Evolutionary conservation across 2,113 vertebrate genomes (phyloP).

Genomic region (Trematocara unimaculatum): DNA sequence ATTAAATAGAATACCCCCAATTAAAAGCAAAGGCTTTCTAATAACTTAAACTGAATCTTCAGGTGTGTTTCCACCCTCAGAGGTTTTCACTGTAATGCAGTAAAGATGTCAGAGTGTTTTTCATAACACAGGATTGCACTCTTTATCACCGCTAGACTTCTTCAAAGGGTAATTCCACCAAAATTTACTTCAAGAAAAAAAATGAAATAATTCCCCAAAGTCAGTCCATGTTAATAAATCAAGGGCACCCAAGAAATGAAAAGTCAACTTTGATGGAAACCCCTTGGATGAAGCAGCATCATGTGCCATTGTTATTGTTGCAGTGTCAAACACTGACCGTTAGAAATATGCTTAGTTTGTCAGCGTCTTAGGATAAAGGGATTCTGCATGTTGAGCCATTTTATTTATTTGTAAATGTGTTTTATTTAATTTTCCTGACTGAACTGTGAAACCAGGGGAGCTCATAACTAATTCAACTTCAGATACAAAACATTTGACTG

Average conservation of each 20-base stretch:
- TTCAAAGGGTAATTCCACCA: slow-evolving; percentile 22
- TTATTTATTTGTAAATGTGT: slow-evolving; percentile 51
- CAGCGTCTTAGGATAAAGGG: slow-evolving; percentile 5
- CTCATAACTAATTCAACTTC: slow-evolving; percentile 61
- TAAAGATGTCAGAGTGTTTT: slow-evolving; percentile 62
- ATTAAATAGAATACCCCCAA: not conserved
- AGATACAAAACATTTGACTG: slow-evolving; percentile 67
- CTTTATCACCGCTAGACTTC: slow-evolving; percentile 14
- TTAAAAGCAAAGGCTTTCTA: not conserved
- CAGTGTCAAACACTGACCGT: slow-evolving; percentile 47
- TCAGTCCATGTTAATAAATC: not conserved
- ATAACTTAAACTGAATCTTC: not conserved
- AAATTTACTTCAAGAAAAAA: not conserved
- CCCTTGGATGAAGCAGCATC: slow-evolving; percentile 30
- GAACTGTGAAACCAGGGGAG: slow-evolving; percentile 73
- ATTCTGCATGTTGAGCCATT: slow-evolving; percentile 65
- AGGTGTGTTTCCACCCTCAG: slow-evolving; percentile 9
- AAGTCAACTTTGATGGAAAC: slow-evolving; percentile 18
- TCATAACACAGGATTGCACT: slow-evolving; percentile 37
- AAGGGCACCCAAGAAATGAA: not conserved
- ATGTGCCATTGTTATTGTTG: slow-evolving; percentile 44
- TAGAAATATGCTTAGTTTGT: slow-evolving; percentile 15
- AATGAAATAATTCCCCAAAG: not conserved
- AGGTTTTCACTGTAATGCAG: slow-evolving; percentile 53
- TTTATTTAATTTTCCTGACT: slow-evolving; percentile 44